Evolutionary conservation across 2,888 invertebrate species (phyloP).

Genomic region (Agriopis aurantiaria): DNA sequence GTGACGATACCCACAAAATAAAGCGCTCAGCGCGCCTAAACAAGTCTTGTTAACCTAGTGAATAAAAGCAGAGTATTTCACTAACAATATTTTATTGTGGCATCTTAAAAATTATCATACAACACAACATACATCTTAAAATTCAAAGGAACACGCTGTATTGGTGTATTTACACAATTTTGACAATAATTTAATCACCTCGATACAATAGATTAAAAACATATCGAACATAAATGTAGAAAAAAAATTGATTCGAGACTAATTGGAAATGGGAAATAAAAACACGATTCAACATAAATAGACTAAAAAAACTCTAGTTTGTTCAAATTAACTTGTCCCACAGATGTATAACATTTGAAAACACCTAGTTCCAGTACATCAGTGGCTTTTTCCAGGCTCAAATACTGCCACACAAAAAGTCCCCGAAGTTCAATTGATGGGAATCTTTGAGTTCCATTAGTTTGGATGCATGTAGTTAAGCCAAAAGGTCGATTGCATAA

Average conservation of each 20-base stretch:
- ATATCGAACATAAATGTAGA: conserved; percentile 39
- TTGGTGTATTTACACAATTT: conserved; percentile 48
- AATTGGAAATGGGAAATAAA: conserved; percentile 39
- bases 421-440: too few relatives aligned
- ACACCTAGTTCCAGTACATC: not conserved
- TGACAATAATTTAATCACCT: conserved; percentile 31
- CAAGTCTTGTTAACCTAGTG: too few relatives aligned
- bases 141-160: conserved; percentile 40
- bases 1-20: too few relatives aligned
- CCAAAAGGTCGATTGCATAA: too few relatives aligned
- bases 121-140: conserved; percentile 65
- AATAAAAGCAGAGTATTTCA: conserved; percentile 44
- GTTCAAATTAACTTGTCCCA: conserved; percentile 4
- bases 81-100: conserved; percentile 78
- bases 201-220: conserved; percentile 8
- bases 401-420: too few relatives aligned
- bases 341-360: not conserved
- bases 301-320: not conserved
- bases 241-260: conserved; percentile 49
- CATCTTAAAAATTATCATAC: conserved; percentile 69
- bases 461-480: too few relatives aligned
- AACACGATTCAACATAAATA: conserved; percentile 72
- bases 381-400: too few relatives aligned
- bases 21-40: too few relatives aligned
- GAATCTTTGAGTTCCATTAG: too few relatives aligned